phyloP scores from a whole-genome alignment of 2,797 vertebrate species.

The Phrynocephalus vlangalii region DNA sequence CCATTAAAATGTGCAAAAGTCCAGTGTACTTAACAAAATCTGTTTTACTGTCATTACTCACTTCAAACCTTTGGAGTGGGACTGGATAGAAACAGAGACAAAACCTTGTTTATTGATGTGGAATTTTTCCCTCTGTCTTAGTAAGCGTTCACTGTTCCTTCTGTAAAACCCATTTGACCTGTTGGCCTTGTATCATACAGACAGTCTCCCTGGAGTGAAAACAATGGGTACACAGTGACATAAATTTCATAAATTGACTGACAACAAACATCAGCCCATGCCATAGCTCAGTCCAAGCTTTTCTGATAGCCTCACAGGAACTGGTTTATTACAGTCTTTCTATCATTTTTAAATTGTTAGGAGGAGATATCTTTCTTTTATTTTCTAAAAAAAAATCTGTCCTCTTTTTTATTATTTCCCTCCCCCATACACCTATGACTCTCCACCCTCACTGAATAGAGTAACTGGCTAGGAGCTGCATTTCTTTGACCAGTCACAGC shows the following conservation, averaged over 20 bases:
- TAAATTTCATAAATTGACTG: constrained; percentile 6
- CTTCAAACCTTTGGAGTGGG: neutral
- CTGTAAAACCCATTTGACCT: neutral
- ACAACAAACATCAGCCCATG: neutral
- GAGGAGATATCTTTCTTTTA: neutral
- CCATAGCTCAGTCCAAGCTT: neutral
- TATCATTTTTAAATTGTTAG: neutral
- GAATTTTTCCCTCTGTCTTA: neutral
- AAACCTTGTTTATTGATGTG: neutral
- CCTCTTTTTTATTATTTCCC: no score
- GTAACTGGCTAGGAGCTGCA: no score
- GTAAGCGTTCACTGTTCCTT: neutral
- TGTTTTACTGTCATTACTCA: neutral
- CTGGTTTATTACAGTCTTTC: neutral
- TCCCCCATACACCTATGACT: no score
- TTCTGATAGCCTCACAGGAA: neutral
- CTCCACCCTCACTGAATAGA: no score
- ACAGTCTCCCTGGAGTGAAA: neutral
- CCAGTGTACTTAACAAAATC: neutral
- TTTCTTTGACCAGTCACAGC: no score
- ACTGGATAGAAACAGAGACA: neutral
- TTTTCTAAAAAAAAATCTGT: no score
- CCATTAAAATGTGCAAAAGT: neutral
- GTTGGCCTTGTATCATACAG: neutral
- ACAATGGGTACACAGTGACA: neutral